Evolutionary conservation across 1,140 invertebrate species (phyloP), one percentile per base, ranked within the genome.

Genomic region (Tetramorium parvispinum): DNA sequence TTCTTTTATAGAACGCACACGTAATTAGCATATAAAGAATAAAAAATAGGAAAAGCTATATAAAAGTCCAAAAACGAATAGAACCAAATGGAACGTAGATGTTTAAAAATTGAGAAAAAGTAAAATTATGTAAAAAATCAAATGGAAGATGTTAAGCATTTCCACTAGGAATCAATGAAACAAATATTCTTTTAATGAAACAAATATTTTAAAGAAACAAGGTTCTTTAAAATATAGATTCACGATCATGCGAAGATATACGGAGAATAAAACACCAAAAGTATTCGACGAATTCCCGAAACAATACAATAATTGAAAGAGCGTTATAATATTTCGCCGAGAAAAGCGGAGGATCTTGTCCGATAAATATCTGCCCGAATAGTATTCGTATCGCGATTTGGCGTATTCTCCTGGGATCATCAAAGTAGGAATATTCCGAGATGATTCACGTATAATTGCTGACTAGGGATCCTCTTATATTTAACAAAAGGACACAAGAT

Each of bases 341-440:
- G 7, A 27, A 66, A 27, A 73, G 1, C 18, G 16, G 5, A 40
- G n/a, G 16, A 65, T 77, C 49, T 65, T 70, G 65, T 43, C 21
- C 32, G 66, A 82, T 86, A 81, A 82, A 82, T 82, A 82, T 86
- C 49, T 21, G 13, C 13, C 8, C 32, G 66, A 51, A 76, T 65
- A 83, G 82, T 82, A 77, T 86, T 79, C 51, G 24, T 70, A 79
- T 51, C 51, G 76, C 85, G 76, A 81, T 40, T 49, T 5, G 40
- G n/a, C 51, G 43, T 24, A 37, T 71, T 83, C 85, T 65, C 49
- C 3, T 21, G 53, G 6, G 65, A 82, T 73, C 10, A n/a, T 4
- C 53, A 16, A 21, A 70, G n/a, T 49, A 79, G 21, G 13, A 68
- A 10, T 6, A 16, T 49, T 55, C 1, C 32, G 32, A 61, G n/a